phyloP scores from a whole-genome alignment of 2,113 vertebrate species.

The Chiloscyllium plagiosum region DNA sequence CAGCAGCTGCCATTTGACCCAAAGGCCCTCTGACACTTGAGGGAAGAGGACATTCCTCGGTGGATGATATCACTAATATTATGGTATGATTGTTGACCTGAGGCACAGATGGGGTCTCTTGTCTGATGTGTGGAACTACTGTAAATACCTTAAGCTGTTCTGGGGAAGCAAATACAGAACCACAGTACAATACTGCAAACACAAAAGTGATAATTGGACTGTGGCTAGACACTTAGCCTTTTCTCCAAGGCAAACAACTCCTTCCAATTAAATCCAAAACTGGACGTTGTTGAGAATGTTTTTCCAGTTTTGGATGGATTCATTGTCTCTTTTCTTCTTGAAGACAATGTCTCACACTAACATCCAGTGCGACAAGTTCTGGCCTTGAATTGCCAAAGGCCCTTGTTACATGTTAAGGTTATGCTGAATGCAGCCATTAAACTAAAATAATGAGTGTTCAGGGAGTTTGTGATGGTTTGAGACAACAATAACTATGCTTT shows the following conservation, averaged over 20 bases:
- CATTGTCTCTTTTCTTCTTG: background rate
- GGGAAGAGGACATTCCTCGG: conserved; percentile 3
- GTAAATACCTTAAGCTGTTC: background rate
- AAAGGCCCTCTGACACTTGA: conserved; percentile 4
- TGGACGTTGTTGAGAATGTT: background rate
- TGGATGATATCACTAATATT: conserved; percentile 7
- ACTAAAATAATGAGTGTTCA: background rate
- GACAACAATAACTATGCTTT: background rate
- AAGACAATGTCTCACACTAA: background rate
- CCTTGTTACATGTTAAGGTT: background rate
- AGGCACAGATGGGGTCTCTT: background rate
- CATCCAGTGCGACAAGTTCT: background rate
- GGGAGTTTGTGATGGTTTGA: background rate
- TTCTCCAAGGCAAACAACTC: background rate
- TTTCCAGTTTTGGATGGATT: background rate
- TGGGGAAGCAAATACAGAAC: background rate
- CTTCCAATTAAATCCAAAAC: background rate
- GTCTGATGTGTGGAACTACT: too few relatives aligned
- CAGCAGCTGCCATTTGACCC: conserved; percentile 3
- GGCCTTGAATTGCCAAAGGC: background rate
- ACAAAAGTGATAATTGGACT: background rate
- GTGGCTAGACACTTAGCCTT: background rate
- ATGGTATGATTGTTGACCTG: background rate
- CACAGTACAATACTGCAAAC: background rate
- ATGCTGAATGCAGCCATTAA: too few relatives aligned